Evolutionary conservation across 2,888 invertebrate species (phyloP), one percentile per base, ranked within the genome.

Genomic region (Athalia cordata): DNA sequence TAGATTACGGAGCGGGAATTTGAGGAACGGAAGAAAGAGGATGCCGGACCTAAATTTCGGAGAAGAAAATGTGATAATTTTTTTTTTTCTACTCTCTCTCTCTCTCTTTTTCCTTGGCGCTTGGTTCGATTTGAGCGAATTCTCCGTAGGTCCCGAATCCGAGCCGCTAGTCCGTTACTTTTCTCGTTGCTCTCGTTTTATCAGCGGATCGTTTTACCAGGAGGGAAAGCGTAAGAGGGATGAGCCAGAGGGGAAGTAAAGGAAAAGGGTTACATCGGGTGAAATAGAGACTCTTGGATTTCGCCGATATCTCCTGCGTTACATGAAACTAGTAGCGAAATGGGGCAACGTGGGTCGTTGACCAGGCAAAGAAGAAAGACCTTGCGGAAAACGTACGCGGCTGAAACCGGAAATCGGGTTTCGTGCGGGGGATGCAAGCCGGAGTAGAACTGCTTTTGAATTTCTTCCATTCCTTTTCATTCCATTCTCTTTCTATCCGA

Each of bases 221-320:
- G 57, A 47, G 72, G 43, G 55, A 45, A 55, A 55, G 47, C 15
- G 13, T 4, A 55, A 5, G 47, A 15, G 47, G 47, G 15, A 13
- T n/a, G 62, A 13, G 11, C 13, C 8, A 13, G 15, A 29, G 47
- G 47, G 47, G 47, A 62, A 13, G 62, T 13, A 13, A 4, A 13
- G 15, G 29, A 62, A 29, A 72, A 52, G 47, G 59, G 72, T 72
- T 72, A 72, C 1, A 55, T 72, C 59, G 72, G 57, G 72, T 59
- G 47, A 72, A 72, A 72, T 72, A 72, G 57, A 72, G 72, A 47
- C 72, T 57, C 59, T 59, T 57, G 72, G 43, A 15, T 72, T 72
- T 59, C 59, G 13, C 15, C 57, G 47, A 29, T 29, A 29, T 29
- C 29, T 59, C 8, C 47, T 59, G 47, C 57, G 45, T 29, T 57